Base-by-base conservation (phyloP, 2,797 vertebrate genomes). In the Eidolon dupreanum region DNA sequence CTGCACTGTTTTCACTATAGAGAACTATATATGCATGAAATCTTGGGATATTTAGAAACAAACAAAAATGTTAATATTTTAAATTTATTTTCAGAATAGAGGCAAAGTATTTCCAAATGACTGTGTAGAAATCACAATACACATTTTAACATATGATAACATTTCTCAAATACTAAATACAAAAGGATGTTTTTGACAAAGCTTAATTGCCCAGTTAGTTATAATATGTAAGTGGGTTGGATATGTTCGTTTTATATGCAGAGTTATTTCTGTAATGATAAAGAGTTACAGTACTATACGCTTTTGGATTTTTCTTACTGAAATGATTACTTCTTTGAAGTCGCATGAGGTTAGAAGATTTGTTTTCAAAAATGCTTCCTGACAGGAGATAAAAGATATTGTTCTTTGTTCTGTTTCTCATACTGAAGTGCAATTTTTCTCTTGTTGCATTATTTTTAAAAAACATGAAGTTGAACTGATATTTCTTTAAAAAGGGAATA, bases 291-390 rank as follows among this genome's bases (percentile, higher is more conserved):
- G 28, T 81, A 55, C 2, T 73, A 70, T 36, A 57, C 5, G 6
- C 3, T 13, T 28, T 87, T 57, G 33, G 3, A 51, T 53, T 91
- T 96, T 90, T 93, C 88, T 74, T 81, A 90, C 63, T 89, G 77
- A 90, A 96, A 19, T 88, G 16, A 86, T 74, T 97, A 55, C 53
- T 51, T 78, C 55, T 93, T 81, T 93, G 77, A 97, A 95, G n/a
- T 88, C 92, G 77, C 33, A 89, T 11, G 73, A 55, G n/a, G 24
- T 73, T 38, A 46, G 20, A 92, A 75, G 71, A 79, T 97, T 96
- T 59, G 53, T 96, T 98, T 98, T 90, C 86, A 98, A 12, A 83
- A 94, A 86, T 96, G 36, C 20, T 98, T 92, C 74, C 83, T 96
- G 77, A 75, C 77, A 92, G 6, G 70, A 90, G 71, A 84, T 95